phyloP scores from a whole-genome alignment of 64 coral and sea anemone genomes.

The Anthopleura sola region DNA sequence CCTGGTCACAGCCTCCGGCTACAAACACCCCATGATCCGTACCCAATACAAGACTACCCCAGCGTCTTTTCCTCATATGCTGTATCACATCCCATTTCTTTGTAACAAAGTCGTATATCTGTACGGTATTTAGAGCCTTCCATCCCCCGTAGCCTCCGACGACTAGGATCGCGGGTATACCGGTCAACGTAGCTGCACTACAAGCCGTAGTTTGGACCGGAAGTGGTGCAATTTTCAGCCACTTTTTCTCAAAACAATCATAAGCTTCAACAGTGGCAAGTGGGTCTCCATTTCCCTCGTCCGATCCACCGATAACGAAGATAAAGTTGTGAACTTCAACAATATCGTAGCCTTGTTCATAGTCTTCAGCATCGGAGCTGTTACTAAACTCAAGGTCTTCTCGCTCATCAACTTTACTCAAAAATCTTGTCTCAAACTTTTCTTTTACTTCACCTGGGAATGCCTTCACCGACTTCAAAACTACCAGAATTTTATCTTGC shows the following conservation, averaged over 20 bases:
- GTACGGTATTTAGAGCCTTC: constrained; percentile 80
- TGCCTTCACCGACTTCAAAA: background rate
- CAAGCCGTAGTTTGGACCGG: constrained; percentile 77
- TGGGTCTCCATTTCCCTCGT: constrained; percentile 42
- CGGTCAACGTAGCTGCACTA: constrained; percentile 57
- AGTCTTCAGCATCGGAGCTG: constrained; percentile 50
- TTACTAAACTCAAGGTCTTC: constrained; percentile 46
- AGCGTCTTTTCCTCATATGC: constrained; percentile 82
- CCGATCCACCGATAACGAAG: constrained; percentile 69
- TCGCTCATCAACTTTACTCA: background rate
- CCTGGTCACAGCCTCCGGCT: constrained; percentile 78
- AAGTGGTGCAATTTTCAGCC: constrained; percentile 56
- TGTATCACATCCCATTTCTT: constrained; percentile 70
- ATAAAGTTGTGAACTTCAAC: constrained; percentile 70
- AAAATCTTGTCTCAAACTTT: constrained; percentile 78
- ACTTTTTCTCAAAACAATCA: constrained; percentile 43
- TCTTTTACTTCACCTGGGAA: constrained; percentile 65
- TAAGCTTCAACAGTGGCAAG: constrained; percentile 50
- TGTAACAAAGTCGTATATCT: constrained; percentile 80
- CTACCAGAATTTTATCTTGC: background rate
- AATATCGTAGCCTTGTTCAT: constrained; percentile 78
- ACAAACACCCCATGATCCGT: constrained; percentile 87
- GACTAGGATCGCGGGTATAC: constrained; percentile 68
- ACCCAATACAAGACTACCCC: constrained; percentile 55
- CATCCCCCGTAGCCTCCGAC: constrained; percentile 83